A percentile compares a stretch with the other conserved stretches of the same genome.
Conservation (phyloP, 1,140 invertebrate species). For the Anadara kagoshimensis region DNA sequence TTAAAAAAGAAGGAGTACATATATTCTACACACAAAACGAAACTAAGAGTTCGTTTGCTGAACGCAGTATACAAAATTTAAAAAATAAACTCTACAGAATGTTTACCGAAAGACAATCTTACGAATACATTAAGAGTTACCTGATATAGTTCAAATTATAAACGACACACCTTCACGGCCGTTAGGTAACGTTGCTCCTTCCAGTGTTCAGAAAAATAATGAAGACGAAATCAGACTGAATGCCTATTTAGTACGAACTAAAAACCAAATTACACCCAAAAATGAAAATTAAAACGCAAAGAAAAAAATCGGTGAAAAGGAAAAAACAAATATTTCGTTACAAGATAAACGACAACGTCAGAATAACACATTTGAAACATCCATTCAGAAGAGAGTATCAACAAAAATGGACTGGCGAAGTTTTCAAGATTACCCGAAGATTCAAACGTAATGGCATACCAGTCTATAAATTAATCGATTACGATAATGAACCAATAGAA, state of each 20-base stretch:
- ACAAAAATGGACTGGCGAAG: constrained; percentile 37
- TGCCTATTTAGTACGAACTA: not conserved
- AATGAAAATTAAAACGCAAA: too few species aligned
- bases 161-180: constrained; percentile 5
- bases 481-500: constrained; percentile 12
- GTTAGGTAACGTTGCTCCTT: constrained; percentile 1
- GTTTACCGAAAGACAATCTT: constrained; percentile 9
- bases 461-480: constrained; percentile 35
- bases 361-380: constrained; percentile 16
- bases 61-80: not conserved
- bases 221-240: constrained; percentile 7
- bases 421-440: constrained; percentile 30
- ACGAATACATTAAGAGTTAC: constrained; percentile 9
- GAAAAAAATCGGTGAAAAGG: not conserved
- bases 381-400: constrained; percentile 35
- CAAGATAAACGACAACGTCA: constrained; percentile 17
- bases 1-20: constrained; percentile 6
- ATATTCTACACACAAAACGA: constrained; percentile 34
- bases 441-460: constrained; percentile 7
- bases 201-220: constrained; percentile 2
- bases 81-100: constrained; percentile 1
- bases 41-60: constrained; percentile 18
- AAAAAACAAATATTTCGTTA: constrained; percentile 10
- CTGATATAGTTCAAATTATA: not conserved
- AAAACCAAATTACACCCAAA: not conserved